Conservation (phyloP, 2,888 invertebrate species). For the Polyommatus iphigenia region DNA sequence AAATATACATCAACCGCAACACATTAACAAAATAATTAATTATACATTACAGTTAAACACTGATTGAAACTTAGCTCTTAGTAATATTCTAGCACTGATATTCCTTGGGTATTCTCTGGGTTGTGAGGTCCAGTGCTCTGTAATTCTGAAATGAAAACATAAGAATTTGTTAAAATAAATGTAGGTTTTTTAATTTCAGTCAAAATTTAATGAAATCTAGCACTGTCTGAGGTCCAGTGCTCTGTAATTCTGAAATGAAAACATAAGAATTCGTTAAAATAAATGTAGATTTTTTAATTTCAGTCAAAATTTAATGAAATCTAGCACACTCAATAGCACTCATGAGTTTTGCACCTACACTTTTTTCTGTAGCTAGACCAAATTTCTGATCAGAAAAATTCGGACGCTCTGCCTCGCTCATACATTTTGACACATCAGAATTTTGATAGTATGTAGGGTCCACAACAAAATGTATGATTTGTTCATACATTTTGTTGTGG, state of each 20-base stretch:
- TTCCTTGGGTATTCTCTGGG: conserved; percentile 54
- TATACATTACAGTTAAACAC: conserved; percentile 52
- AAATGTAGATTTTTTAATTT: background rate
- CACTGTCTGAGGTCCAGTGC: conserved; percentile 72
- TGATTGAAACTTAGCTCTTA: conserved; percentile 55
- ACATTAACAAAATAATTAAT: conserved; percentile 55
- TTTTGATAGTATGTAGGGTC: too few relatives aligned
- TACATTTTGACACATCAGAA: too few relatives aligned
- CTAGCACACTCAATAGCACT: too few relatives aligned
- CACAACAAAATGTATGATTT: too few relatives aligned
- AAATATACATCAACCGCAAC: conserved; percentile 50
- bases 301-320: background rate
- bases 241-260: conserved; percentile 67
- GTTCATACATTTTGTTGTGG: too few relatives aligned
- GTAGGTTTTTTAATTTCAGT: background rate
- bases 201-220: conserved; percentile 43
- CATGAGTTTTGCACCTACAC: too few relatives aligned
- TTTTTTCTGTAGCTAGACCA: too few relatives aligned
- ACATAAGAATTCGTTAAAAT: conserved; percentile 25
- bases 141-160: conserved; percentile 65
- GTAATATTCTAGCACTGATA: conserved; percentile 61
- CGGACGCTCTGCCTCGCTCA: too few relatives aligned
- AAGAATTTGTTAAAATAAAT: background rate
- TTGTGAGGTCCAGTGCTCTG: conserved; percentile 66
- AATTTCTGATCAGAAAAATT: too few relatives aligned